Evolutionary conservation across 1,140 invertebrate genomes (phyloP).

Genomic region (Mactra quadrangularis): DNA sequence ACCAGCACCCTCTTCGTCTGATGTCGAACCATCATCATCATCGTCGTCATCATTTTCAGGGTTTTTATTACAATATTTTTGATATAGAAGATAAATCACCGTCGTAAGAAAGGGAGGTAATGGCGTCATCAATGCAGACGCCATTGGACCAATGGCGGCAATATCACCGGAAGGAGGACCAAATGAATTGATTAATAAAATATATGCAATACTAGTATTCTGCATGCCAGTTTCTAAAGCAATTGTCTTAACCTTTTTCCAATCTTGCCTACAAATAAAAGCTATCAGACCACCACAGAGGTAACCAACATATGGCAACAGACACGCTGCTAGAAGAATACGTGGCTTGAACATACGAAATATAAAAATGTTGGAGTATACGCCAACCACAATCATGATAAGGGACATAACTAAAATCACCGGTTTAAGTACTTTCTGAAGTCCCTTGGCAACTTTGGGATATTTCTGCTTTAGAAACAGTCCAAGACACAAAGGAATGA

Average conservation of each 20-base stretch:
- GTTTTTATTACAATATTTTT: conserved; percentile 69
- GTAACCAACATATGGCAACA: conserved; percentile 95
- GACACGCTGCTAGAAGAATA: conserved; percentile 90
- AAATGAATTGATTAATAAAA: conserved; percentile 83
- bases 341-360: conserved; percentile 90
- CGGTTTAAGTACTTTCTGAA: conserved; percentile 84
- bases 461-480: conserved; percentile 85
- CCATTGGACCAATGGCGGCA: conserved; percentile 81
- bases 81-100: conserved; percentile 69
- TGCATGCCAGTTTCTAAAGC: conserved; percentile 86
- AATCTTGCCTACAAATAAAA: conserved; percentile 73
- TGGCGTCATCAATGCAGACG: conserved; percentile 96
- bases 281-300: conserved; percentile 86
- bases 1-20: background rate
- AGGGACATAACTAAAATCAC: conserved; percentile 93
- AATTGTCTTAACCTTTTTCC: conserved; percentile 83
- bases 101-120: conserved; percentile 88
- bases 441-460: conserved; percentile 83
- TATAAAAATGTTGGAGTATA: conserved; percentile 95
- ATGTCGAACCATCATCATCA: background rate
- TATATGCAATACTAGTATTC: conserved; percentile 84
- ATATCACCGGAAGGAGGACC: conserved; percentile 83
- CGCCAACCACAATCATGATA: conserved; percentile 95
- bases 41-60: conserved; percentile 19
- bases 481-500: conserved; percentile 93